Evolutionary conservation across 2,888 invertebrate genomes (phyloP).

Genomic region (Oscheius myriophilus): DNA sequence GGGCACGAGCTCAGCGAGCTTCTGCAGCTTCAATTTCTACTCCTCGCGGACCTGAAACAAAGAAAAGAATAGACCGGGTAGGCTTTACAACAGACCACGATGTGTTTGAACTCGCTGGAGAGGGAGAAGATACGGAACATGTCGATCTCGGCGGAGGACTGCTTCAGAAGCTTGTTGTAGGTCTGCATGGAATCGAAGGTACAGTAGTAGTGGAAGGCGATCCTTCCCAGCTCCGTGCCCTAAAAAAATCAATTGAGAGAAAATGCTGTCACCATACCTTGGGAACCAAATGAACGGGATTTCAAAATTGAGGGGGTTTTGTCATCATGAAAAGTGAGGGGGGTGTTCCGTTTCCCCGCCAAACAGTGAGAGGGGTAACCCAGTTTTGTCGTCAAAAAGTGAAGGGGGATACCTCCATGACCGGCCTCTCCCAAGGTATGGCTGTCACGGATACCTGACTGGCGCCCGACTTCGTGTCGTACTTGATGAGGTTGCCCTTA

Average conservation of each 20-base stretch:
- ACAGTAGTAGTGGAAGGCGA: slow-evolving; percentile 97
- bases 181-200: slow-evolving; percentile 95
- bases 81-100: slow-evolving; percentile 72
- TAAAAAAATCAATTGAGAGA: slow-evolving; percentile 72
- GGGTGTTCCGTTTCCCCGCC: too few species aligned
- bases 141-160: slow-evolving; percentile 96
- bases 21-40: slow-evolving; percentile 94
- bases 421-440: too few species aligned
- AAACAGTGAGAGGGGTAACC: too few species aligned
- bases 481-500: slow-evolving; percentile 91
- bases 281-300: too few species aligned
- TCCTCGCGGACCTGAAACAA: slow-evolving; percentile 80
- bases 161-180: slow-evolving; percentile 94
- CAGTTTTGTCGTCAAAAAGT: too few species aligned
- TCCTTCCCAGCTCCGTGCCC: slow-evolving; percentile 92
- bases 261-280: too few species aligned
- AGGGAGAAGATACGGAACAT: slow-evolving; percentile 95
- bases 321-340: too few species aligned
- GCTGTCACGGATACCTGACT: too few species aligned
- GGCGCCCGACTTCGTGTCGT: slow-evolving; percentile 90
- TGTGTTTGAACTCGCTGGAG: slow-evolving; percentile 88
- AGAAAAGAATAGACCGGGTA: not conserved
- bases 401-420: too few species aligned
- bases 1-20: slow-evolving; percentile 92
- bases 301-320: too few species aligned